Evolutionary conservation across 2,888 invertebrate species (phyloP).

Genomic region (Prosopocoilus inquinatus): DNA sequence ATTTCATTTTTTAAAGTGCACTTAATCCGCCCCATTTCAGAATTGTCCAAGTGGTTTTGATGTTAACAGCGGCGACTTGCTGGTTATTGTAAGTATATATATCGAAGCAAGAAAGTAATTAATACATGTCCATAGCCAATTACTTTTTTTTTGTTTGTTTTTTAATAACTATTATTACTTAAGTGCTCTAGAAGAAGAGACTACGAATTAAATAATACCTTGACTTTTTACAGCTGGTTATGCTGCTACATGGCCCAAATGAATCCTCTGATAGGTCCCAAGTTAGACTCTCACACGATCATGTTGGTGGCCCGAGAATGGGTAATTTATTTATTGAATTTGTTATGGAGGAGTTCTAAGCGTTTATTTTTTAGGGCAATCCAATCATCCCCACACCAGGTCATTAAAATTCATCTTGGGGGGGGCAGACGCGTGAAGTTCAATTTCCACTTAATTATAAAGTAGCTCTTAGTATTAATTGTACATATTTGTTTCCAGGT

Average conservation of each 20-base stretch:
- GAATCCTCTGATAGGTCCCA: slow-evolving; percentile 88
- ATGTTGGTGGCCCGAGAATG: slow-evolving; percentile 78
- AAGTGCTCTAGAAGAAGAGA: neutral
- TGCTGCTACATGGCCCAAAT: slow-evolving; percentile 91
- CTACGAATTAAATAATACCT: too few species aligned
- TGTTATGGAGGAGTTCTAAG: neutral
- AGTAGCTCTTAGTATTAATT: too few species aligned
- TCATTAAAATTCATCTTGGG: too few species aligned
- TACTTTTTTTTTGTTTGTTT: too few species aligned
- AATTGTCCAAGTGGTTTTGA: slow-evolving; percentile 79
- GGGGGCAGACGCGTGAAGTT: too few species aligned
- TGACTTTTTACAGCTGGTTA: slow-evolving; percentile 67
- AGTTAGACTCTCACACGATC: slow-evolving; percentile 67
- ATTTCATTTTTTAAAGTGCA: slow-evolving; percentile 10
- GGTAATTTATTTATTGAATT: slow-evolving; percentile 54
- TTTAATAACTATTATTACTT: neutral
- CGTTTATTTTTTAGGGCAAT: slow-evolving; percentile 18
- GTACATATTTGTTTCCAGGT: too few species aligned
- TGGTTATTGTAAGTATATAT: slow-evolving; percentile 82
- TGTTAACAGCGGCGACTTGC: slow-evolving; percentile 82
- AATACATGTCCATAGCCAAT: neutral
- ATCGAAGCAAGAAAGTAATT: neutral
- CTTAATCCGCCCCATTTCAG: slow-evolving; percentile 50
- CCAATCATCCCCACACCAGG: neutral
- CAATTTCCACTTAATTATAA: too few species aligned